These are phyloP conservation scores for Parauchenoglanis ngamensis DNA, from an alignment of 2,797 vertebrate genomes.

Conservation along the genomic window DNA sequence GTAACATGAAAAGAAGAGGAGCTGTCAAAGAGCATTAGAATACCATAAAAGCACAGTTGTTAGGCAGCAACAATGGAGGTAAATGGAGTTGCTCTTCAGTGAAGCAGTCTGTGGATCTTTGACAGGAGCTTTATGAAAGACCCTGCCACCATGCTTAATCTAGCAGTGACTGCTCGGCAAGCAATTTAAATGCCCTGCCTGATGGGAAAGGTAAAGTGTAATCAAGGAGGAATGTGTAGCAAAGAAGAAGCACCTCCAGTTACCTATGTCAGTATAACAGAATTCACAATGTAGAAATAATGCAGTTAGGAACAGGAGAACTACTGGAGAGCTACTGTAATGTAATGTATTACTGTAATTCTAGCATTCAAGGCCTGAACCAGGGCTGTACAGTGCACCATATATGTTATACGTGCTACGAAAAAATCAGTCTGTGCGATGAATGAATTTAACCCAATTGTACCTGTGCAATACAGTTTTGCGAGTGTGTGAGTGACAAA, in stretches of 20 bases:
- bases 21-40: conserved; percentile 59
- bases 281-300: neutral
- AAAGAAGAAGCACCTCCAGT: conserved; percentile 35
- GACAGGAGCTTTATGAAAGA: conserved; percentile 41
- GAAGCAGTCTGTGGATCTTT: conserved; percentile 31
- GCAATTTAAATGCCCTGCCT: conserved; percentile 51
- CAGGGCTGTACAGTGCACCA: too few relatives aligned
- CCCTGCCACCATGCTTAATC: conserved; percentile 51
- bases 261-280: neutral
- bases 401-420: too few relatives aligned
- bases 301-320: neutral
- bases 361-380: neutral
- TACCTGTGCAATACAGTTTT: too few relatives aligned
- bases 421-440: too few relatives aligned
- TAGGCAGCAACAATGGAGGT: conserved; percentile 49
- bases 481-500: too few relatives aligned
- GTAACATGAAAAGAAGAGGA: conserved; percentile 51
- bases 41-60: conserved; percentile 52
- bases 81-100: conserved; percentile 50
- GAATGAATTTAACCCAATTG: too few relatives aligned
- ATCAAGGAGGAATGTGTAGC: conserved; percentile 47
- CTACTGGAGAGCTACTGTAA: neutral
- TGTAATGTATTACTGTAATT: neutral
- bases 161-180: conserved; percentile 45
- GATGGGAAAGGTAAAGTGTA: conserved; percentile 51